Conservation (phyloP, 2,888 invertebrate genomes). For the Theretra japonica region DNA sequence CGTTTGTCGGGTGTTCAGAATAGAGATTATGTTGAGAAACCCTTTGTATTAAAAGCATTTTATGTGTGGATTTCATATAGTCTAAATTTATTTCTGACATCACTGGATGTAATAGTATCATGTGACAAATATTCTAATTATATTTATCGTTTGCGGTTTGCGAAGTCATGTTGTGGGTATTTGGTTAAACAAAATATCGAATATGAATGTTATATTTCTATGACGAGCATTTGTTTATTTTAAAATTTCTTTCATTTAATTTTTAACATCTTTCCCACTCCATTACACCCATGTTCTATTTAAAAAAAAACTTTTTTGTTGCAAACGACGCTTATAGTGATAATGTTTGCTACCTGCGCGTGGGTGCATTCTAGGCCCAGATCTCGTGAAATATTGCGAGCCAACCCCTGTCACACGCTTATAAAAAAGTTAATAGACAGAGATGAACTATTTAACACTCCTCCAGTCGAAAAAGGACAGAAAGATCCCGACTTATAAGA, state of each 20-base stretch:
- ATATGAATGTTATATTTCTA: no score
- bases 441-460: slow-evolving; percentile 45
- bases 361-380: slow-evolving; percentile 73
- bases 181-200: no score
- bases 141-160: no score
- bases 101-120: no score
- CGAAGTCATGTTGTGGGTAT: no score
- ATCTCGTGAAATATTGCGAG: slow-evolving; percentile 77
- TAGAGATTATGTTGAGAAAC: slow-evolving; percentile 52
- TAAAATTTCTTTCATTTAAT: no score
- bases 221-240: no score
- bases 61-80: neutral
- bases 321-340: slow-evolving; percentile 77
- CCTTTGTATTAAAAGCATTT: neutral
- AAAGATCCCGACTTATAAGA: slow-evolving; percentile 48
- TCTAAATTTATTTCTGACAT: neutral
- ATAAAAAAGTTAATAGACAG: slow-evolving; percentile 65
- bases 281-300: slow-evolving; percentile 42
- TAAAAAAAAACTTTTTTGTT: slow-evolving; percentile 63
- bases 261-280: slow-evolving; percentile 46
- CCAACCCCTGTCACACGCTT: slow-evolving; percentile 81
- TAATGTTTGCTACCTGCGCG: slow-evolving; percentile 83
- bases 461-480: slow-evolving; percentile 48
- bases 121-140: no score
- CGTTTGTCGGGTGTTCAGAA: slow-evolving; percentile 53